Percentiles rank a stretch among this genome's conserved stretches.
Conservation (phyloP, 2,113 vertebrate species). For the Geococcyx californianus region DNA sequence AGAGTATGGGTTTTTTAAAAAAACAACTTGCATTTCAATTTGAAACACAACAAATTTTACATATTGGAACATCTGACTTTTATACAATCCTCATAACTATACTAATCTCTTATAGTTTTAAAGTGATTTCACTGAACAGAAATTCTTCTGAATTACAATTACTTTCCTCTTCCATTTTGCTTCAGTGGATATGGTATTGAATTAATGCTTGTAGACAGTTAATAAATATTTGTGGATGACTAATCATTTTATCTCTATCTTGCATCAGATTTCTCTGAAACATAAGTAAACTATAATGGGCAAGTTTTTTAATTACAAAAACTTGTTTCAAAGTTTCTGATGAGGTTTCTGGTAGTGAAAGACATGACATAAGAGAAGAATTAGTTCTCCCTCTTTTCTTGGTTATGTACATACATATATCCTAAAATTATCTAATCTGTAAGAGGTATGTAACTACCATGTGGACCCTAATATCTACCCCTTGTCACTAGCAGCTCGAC, state of each 20-base stretch:
- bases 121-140: neutral
- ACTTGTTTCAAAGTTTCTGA: neutral
- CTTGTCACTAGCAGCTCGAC: neutral
- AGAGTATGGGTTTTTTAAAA: neutral
- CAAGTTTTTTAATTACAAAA: neutral
- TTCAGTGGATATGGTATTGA: neutral
- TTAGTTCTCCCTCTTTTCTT: neutral
- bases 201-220: neutral
- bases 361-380: neutral
- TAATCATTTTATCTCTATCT: neutral
- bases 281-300: neutral
- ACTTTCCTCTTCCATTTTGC: neutral
- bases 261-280: neutral
- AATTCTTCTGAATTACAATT: neutral
- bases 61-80: neutral
- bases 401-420: neutral
- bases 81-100: neutral
- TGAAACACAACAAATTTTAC: neutral
- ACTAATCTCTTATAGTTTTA: neutral
- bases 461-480: neutral
- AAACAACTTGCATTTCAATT: neutral
- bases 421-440: neutral
- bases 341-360: neutral
- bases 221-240: neutral
- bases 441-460: neutral